These are phyloP conservation scores for Psettodes erumei DNA, from an alignment of 2,113 vertebrate species.

Conservation along the genomic window DNA sequence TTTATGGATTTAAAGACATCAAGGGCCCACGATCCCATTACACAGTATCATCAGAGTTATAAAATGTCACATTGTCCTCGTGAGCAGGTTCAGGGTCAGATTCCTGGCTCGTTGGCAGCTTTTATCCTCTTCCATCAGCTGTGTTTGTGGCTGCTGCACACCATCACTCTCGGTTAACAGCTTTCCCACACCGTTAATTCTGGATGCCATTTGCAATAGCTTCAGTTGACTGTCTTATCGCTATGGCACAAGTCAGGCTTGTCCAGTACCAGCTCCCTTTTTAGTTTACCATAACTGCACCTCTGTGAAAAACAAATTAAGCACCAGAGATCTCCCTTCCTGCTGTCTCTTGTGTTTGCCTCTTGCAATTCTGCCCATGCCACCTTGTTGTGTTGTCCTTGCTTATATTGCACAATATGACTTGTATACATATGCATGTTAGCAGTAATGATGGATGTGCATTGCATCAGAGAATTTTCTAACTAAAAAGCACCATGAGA, in stretches of 20 bases:
- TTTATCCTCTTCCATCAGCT: constrained; percentile 57
- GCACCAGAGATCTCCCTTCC: constrained; percentile 47
- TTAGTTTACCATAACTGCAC: constrained; percentile 65
- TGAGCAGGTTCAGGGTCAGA: constrained; percentile 60
- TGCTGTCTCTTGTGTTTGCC: constrained; percentile 44
- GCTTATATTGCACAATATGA: constrained; percentile 29
- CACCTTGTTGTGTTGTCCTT: constrained; percentile 24
- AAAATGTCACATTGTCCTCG: constrained; percentile 52
- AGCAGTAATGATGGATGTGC: constrained; percentile 42
- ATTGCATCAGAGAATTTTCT: constrained; percentile 20
- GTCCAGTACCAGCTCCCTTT: constrained; percentile 48
- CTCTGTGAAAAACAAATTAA: constrained; percentile 72
- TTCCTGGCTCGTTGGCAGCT: constrained; percentile 40
- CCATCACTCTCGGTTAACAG: constrained; percentile 75
- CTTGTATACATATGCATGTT: constrained; percentile 49
- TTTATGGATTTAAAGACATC: not conserved
- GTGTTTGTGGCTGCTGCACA: constrained; percentile 65
- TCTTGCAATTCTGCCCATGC: constrained; percentile 57
- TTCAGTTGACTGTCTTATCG: constrained; percentile 68
- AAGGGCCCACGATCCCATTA: not conserved
- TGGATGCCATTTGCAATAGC: constrained; percentile 63
- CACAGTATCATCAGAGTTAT: not conserved
- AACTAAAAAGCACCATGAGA: not conserved
- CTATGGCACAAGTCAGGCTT: constrained; percentile 63
- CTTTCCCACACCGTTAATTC: constrained; percentile 72